These are phyloP conservation scores for Burhinus oedicnemus DNA, from an alignment of 2,113 vertebrate species.

Conservation along the genomic window DNA sequence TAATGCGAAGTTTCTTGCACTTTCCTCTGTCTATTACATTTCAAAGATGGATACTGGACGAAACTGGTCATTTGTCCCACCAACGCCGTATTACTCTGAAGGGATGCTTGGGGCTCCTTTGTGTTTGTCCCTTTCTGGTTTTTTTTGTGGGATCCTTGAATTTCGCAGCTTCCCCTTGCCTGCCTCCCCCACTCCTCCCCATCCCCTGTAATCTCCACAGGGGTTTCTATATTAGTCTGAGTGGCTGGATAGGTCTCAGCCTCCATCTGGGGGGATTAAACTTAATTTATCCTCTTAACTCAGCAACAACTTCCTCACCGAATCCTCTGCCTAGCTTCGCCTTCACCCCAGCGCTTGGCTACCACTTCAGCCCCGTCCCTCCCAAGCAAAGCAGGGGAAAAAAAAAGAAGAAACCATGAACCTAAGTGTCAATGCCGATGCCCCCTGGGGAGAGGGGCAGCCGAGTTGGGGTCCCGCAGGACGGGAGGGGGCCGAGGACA, in stretches of 20 bases:
- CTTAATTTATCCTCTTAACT: slow-evolving; percentile 70
- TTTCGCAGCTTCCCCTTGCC: background rate
- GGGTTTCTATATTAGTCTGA: slow-evolving; percentile 54
- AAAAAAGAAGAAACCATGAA: background rate
- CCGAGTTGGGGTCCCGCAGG: background rate
- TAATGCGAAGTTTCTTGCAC: background rate
- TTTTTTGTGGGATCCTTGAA: background rate
- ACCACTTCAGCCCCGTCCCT: background rate
- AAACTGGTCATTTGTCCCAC: background rate
- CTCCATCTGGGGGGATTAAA: slow-evolving; percentile 69
- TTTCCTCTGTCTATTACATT: background rate
- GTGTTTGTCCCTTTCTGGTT: background rate
- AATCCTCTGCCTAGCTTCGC: background rate
- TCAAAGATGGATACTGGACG: background rate
- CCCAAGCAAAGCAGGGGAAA: background rate
- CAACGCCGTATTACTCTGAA: background rate
- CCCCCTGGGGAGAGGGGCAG: background rate
- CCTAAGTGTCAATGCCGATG: background rate
- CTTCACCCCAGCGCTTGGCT: background rate
- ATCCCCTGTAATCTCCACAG: slow-evolving; percentile 10
- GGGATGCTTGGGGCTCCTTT: background rate
- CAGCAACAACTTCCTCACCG: background rate
- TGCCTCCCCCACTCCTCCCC: background rate
- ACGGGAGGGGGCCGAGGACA: no score
- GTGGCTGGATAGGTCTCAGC: slow-evolving; percentile 22